Percentiles rank a stretch among this genome's conserved stretches.
phyloP scores from a whole-genome alignment of 2,113 vertebrate species.

The Cavia porcellus region DNA sequence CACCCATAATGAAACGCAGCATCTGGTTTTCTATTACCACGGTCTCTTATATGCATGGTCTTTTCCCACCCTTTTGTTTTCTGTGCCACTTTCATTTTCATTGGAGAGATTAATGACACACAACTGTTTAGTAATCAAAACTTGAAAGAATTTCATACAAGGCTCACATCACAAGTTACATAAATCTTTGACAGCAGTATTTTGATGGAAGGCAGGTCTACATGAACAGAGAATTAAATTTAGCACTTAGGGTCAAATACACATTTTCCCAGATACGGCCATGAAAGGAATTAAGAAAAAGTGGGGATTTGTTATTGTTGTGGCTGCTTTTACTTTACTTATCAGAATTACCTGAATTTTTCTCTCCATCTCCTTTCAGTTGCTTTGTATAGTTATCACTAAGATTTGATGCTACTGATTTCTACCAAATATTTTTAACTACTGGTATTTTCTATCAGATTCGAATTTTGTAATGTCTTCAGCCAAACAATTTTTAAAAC shows the following conservation, averaged over 20 bases:
- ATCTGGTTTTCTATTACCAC: not conserved
- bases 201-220: constrained; percentile 56
- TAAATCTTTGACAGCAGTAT: constrained; percentile 60
- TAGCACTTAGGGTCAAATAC: constrained; percentile 47
- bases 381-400: not conserved
- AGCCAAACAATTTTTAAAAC: not conserved
- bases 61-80: not conserved
- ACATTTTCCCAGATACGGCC: constrained; percentile 57
- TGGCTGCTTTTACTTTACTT: constrained; percentile 28
- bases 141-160: constrained; percentile 64
- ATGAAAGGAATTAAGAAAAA: constrained; percentile 17
- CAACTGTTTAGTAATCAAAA: constrained; percentile 81
- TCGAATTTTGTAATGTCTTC: not conserved
- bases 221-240: constrained; percentile 54
- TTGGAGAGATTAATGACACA: constrained; percentile 77
- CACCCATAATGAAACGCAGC: constrained; percentile 49
- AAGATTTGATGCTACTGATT: not conserved
- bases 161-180: not conserved
- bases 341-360: constrained; percentile 28
- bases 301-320: not conserved
- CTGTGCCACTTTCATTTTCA: constrained; percentile 68
- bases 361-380: not conserved
- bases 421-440: not conserved
- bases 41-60: not conserved
- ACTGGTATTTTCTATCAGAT: not conserved